A percentile compares a stretch with the other conserved stretches of the same genome.
Conservation (phyloP, 2,797 vertebrate species). For the Clarias pachynema region DNA sequence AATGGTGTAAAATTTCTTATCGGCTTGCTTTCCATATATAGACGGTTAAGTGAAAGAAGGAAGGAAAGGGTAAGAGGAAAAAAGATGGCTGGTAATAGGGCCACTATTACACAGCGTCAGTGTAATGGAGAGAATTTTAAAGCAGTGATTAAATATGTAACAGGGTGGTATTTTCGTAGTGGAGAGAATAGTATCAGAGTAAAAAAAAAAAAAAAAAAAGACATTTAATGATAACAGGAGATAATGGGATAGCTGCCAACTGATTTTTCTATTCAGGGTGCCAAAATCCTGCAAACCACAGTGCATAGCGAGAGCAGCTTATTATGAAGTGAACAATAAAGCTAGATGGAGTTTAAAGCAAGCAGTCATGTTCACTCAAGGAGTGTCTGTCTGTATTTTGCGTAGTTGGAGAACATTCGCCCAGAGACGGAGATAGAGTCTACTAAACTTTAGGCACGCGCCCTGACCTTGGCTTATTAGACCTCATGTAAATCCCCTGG, state of each 20-base stretch:
- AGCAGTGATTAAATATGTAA: conserved; percentile 53
- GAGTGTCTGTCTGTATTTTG: background rate
- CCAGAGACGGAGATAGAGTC: conserved; percentile 3
- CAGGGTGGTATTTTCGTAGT: conserved; percentile 43
- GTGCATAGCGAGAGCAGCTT: background rate
- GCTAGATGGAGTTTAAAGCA: background rate
- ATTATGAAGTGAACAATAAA: conserved; percentile 6
- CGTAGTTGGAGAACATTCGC: conserved; percentile 18
- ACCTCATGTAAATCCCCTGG: conserved; percentile 35
- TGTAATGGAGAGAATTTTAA: conserved; percentile 26
- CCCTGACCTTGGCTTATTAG: conserved; percentile 35
- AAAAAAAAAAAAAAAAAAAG: background rate
- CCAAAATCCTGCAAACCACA: background rate
- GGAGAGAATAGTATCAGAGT: conserved; percentile 34
- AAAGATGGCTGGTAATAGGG: conserved; percentile 14
- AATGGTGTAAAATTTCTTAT: background rate
- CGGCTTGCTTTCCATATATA: background rate
- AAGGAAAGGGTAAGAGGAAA: conserved; percentile 3
- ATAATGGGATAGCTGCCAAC: conserved; percentile 35
- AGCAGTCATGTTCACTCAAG: conserved; percentile 5
- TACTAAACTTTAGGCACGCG: conserved; percentile 16
- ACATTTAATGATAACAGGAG: conserved; percentile 42
- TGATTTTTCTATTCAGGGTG: conserved; percentile 6
- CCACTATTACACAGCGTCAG: background rate
- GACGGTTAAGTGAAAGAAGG: background rate